Evolutionary conservation across 2,797 vertebrate species (phyloP), one percentile per base, ranked within the genome.

Genomic region (Betta splendens): DNA sequence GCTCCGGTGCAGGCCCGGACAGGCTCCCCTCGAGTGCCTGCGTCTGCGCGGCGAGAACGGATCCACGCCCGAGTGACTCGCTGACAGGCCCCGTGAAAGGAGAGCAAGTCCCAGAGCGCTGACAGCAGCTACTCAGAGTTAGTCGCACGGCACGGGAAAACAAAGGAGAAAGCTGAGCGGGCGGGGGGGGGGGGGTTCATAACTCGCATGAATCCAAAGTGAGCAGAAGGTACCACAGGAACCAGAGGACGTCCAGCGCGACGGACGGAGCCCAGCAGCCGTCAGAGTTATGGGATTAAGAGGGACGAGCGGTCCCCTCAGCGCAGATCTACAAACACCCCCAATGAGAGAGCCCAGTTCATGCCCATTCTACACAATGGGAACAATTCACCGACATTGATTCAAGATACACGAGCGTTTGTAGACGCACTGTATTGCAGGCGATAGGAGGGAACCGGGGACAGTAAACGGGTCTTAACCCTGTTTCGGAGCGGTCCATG

Each of bases 231-330:
- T 21, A 44, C 45, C 28, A 8, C 0, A 20, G 21, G 25, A 60
- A 51, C 17, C 1, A 18, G 51, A 61, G 64, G n/a, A 66, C 62
- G 48, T 64, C 49, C 50, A 12, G 9, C 42, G 51, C 47, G 57
- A 38, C 11, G 46, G 60, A 71, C 67, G 71, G 59, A 54, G 11
- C 35, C 67, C 50, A 65, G 69, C 61, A 63, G 77, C 69, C 61
- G 60, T 77, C 56, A 48, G 35, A 66, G 56, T 83, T 83, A 88
- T 79, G 80, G 83, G 84, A 86, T 86, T 85, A 86, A 39, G n/a
- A 28, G 39, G 23, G 33, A 56, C 36, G 16, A 75, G 67, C 13
- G 8, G 55, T 61, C 67, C 78, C 75, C 69, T 47, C 40, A 36
- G 42, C 44, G 51, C 18, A 3, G 3, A 54, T 40, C 52, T 31